Evolutionary conservation across 1,140 invertebrate species (phyloP).

Genomic region (Drosophila auraria): DNA sequence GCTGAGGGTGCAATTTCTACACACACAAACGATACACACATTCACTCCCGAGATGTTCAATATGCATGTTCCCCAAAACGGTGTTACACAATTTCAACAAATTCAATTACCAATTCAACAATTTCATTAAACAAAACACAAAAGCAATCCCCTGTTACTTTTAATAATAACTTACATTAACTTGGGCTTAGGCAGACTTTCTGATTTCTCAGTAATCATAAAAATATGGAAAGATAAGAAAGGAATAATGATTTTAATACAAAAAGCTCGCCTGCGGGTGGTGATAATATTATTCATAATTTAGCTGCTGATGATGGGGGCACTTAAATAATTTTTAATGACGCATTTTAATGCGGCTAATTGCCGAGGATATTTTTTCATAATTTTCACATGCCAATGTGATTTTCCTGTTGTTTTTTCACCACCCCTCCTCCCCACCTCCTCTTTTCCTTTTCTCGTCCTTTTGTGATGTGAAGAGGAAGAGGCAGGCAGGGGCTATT

Average conservation of each 20-base stretch:
- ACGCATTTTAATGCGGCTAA: conserved; percentile 65
- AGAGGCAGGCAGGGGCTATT: conserved; percentile 45
- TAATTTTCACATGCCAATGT: conserved; percentile 32
- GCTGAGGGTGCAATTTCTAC: too few species aligned
- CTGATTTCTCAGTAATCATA: too few species aligned
- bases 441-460: neutral
- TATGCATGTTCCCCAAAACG: too few species aligned
- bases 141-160: too few species aligned
- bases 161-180: conserved; percentile 4
- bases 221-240: neutral
- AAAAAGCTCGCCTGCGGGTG: neutral
- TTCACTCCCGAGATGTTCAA: too few species aligned
- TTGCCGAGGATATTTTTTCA: conserved; percentile 50
- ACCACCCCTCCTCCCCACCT: neutral
- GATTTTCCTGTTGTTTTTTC: neutral
- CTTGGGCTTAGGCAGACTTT: conserved; percentile 4
- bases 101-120: too few species aligned
- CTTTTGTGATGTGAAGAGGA: conserved; percentile 13
- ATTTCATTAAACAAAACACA: too few species aligned
- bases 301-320: conserved; percentile 36
- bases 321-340: conserved; percentile 68
- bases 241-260: conserved; percentile 4
- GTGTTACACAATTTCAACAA: too few species aligned
- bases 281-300: conserved; percentile 40
- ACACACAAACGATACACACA: too few species aligned